Conservation (phyloP, 2,888 invertebrate genomes). For the Melitaea athalia region DNA sequence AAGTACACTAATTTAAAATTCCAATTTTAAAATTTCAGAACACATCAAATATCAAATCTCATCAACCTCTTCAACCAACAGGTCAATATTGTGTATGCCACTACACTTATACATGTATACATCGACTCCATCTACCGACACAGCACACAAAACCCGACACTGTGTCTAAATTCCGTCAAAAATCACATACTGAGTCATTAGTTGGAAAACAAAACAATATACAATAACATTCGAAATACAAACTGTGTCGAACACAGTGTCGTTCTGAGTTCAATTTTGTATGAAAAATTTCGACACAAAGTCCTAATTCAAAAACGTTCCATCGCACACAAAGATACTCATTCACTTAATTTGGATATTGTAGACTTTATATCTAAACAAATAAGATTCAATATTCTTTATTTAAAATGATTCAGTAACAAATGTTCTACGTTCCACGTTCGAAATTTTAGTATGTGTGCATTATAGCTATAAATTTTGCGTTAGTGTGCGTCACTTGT, state of each 20-base stretch:
- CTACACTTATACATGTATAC: conserved; percentile 40
- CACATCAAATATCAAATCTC: conserved; percentile 45
- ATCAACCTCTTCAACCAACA: conserved; percentile 38
- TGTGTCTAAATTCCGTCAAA: conserved; percentile 4
- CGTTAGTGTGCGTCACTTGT: conserved; percentile 41
- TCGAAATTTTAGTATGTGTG: conserved; percentile 33
- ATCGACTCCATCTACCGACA: background rate
- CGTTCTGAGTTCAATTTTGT: conserved; percentile 7
- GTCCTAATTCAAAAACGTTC: conserved; percentile 8
- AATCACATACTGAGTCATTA: background rate
- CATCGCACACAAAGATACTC: conserved; percentile 7
- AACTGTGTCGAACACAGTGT: conserved; percentile 7
- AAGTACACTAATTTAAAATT: background rate
- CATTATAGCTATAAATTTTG: conserved; percentile 18
- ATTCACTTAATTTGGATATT: background rate
- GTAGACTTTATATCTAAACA: rapidly evolving
- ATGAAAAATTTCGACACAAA: conserved; percentile 2
- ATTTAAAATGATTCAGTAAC: background rate
- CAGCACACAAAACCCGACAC: conserved; percentile 20
- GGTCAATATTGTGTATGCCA: conserved; percentile 56
- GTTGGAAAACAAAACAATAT: conserved; percentile 2
- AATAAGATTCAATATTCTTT: conserved; percentile 8
- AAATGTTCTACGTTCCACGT: conserved; percentile 21
- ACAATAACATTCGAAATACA: background rate
- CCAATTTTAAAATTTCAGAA: background rate